These are phyloP conservation scores for Danaus plexippus DNA, from an alignment of 1,140 invertebrate species.

Conservation along the genomic window DNA sequence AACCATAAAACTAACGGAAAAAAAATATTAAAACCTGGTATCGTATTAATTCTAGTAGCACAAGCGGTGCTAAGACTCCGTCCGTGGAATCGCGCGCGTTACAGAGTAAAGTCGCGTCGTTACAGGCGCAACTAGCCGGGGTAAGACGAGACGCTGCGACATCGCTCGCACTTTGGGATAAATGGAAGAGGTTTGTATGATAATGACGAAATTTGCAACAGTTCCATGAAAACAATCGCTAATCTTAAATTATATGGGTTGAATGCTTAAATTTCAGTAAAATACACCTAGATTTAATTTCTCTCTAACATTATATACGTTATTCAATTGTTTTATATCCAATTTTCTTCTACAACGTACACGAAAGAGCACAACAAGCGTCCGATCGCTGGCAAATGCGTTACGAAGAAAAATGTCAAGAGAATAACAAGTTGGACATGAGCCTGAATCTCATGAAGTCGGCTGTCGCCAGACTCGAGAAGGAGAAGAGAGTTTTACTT, in stretches of 20 bases:
- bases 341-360: too few species aligned
- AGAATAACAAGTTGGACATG: conserved; percentile 55
- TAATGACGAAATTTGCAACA: too few species aligned
- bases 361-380: conserved; percentile 53
- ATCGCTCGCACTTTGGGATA: conserved; percentile 63
- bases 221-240: too few species aligned
- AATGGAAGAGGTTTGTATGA: conserved; percentile 57
- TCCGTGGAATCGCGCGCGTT: conserved; percentile 47
- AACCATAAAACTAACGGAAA: too few species aligned
- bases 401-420: conserved; percentile 62
- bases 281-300: too few species aligned
- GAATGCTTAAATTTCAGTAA: too few species aligned
- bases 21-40: background rate
- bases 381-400: conserved; percentile 62
- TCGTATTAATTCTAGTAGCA: conserved; percentile 34
- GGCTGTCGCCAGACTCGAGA: conserved; percentile 51
- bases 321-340: too few species aligned
- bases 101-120: conserved; percentile 49
- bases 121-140: conserved; percentile 50
- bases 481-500: conserved; percentile 56
- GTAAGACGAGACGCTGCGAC: conserved; percentile 47
- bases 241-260: too few species aligned
- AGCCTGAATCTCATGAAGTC: conserved; percentile 48
- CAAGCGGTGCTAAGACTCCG: conserved; percentile 44
- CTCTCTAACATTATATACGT: too few species aligned